Conservation (phyloP, 1,140 invertebrate species). For the Drosophila sproati region DNA sequence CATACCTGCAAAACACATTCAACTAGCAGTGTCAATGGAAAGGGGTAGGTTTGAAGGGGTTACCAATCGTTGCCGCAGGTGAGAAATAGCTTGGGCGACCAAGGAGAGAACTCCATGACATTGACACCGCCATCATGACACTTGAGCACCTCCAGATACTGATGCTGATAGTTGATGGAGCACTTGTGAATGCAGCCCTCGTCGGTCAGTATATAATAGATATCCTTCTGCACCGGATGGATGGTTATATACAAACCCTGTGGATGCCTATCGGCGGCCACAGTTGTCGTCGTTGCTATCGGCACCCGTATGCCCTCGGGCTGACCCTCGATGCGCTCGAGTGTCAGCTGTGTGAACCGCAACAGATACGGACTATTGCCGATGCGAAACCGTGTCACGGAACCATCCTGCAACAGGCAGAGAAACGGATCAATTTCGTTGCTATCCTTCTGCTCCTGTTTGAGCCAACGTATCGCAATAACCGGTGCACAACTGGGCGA, state of each 20-base stretch:
- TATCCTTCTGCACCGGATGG: slow-evolving; percentile 87
- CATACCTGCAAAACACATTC: slow-evolving; percentile 78
- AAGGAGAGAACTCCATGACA: slow-evolving; percentile 91
- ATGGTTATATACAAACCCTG: slow-evolving; percentile 88
- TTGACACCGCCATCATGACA: slow-evolving; percentile 93
- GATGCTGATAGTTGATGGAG: slow-evolving; percentile 88
- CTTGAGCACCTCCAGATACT: slow-evolving; percentile 89
- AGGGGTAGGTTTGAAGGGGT: slow-evolving; percentile 5
- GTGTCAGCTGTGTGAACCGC: slow-evolving; percentile 87
- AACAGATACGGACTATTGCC: slow-evolving; percentile 80
- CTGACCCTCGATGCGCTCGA: slow-evolving; percentile 88
- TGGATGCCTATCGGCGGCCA: slow-evolving; percentile 84
- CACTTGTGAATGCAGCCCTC: slow-evolving; percentile 93
- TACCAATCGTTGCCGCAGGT: slow-evolving; percentile 94
- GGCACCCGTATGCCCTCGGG: slow-evolving; percentile 85
- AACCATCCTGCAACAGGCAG: slow-evolving; percentile 87
- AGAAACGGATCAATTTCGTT: slow-evolving; percentile 85
- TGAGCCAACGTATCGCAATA: slow-evolving; percentile 87
- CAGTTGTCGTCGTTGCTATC: slow-evolving; percentile 6
- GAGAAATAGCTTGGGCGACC: slow-evolving; percentile 90
- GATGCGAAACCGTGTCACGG: slow-evolving; percentile 86
- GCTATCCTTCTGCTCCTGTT: slow-evolving; percentile 73
- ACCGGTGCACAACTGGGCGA: slow-evolving; percentile 88
- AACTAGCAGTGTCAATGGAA: background rate
- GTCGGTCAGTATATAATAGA: slow-evolving; percentile 93